Base-by-base conservation (phyloP, 1,140 invertebrate genomes). In the Anadara kagoshimensis region DNA sequence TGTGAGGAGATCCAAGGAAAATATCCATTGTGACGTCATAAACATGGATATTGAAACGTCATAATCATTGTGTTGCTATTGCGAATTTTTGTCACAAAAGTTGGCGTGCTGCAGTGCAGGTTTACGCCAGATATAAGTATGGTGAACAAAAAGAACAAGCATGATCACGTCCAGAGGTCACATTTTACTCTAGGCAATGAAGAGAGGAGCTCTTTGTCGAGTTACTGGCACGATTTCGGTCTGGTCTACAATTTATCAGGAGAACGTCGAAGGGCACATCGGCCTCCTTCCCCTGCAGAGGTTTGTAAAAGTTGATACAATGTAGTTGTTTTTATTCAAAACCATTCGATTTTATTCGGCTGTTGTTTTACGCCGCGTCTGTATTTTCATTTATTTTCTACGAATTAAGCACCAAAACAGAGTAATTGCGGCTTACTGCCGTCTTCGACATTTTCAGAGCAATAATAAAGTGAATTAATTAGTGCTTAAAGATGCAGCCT, bases 161-260 rank as follows among this genome's bases (percentile, higher is more conserved):
- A 16, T 2, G 54, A 20, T 22, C 24, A 36, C 7, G 29, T 56
- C 14, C 54, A 56, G 24, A 24, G 20, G 12, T 24, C 47, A 10
- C 57, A 72, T 43, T 76, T 71, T 53, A 56, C 53, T 16, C 29
- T 71, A 4, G 68, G 69, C 7, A 75, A 75, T 53, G 73, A 75
- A 0, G 58, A 69, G 49, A 20, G 45, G 20, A 26, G 26, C 18
- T 26, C 43, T 16, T n/a, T 22, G 29, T 57, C 73, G 7, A 75
- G 44, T 22, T 68, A 75, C 41, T 45, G 53, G 29, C 14, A n/a
- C 29, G 73, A 75, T 43, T 75, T 36, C 29, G 29, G 29, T 7
- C 47, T 54, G 44, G 22, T 24, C 5, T 24, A 22, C 54, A 56
- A 56, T 14, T 56, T 56, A 36, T 26, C n/a, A 56, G 14, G 20